Percentiles rank a stretch among this genome's conserved stretches.
Evolutionary conservation across 2,113 vertebrate species (phyloP).

Genomic region (Peromyscus maniculatus): DNA sequence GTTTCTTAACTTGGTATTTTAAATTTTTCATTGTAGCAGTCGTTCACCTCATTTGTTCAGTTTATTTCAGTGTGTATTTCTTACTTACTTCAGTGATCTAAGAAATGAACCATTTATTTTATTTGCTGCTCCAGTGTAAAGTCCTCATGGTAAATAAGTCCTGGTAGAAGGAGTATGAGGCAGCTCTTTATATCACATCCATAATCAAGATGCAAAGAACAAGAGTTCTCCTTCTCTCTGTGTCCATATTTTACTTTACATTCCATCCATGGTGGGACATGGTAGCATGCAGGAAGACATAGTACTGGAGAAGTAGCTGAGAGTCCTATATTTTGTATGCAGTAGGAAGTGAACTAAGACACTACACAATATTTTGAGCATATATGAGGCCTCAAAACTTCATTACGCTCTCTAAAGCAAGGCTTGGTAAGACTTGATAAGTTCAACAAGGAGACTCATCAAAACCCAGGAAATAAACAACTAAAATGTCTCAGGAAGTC

Average conservation of each 20-base stretch:
- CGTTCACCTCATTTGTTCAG: not conserved
- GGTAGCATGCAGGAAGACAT: not conserved
- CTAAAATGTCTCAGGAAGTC: not conserved
- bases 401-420: not conserved
- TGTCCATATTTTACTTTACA: too few species aligned
- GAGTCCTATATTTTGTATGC: not conserved
- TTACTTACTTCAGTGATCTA: not conserved
- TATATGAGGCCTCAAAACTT: not conserved
- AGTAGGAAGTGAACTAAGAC: not conserved
- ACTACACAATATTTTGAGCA: not conserved
- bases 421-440: not conserved
- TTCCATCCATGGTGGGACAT: not conserved
- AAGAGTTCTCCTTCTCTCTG: not conserved
- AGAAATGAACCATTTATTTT: not conserved
- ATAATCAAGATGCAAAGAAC: not conserved
- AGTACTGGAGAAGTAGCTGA: not conserved
- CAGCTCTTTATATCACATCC: too few species aligned
- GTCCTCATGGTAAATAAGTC: too few species aligned
- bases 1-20: not conserved
- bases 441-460: not conserved
- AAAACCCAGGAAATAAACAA: not conserved
- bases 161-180: too few species aligned
- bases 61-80: not conserved
- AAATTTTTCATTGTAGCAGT: not conserved
- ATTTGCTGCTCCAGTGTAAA: not conserved